Conservation (phyloP, 2,888 invertebrate genomes). For the Drosophila flavopinicola region DNA sequence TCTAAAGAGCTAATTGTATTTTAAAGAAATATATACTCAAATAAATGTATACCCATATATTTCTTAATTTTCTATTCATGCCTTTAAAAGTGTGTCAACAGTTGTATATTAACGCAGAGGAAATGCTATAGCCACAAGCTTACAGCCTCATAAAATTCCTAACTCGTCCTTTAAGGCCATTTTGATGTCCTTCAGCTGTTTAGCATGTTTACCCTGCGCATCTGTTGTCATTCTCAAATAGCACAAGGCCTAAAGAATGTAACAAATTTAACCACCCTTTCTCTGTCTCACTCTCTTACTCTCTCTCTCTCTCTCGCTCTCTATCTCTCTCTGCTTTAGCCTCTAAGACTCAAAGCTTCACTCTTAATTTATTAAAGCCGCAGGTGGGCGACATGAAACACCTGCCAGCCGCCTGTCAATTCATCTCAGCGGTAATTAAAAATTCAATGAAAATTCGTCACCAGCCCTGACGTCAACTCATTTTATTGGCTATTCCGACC, state of each 20-base stretch:
- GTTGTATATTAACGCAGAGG: not conserved
- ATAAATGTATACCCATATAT: not conserved
- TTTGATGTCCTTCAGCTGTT: conserved; percentile 35
- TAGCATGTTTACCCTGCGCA: conserved; percentile 8
- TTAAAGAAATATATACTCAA: no score
- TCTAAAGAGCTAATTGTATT: no score
- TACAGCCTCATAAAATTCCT: conserved; percentile 17
- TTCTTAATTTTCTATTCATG: not conserved
- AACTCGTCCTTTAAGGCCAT: conserved; percentile 5
- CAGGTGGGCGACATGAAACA: conserved; percentile 48
- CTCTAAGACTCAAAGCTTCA: conserved; percentile 28
- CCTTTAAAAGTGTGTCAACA: not conserved
- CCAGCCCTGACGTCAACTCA: conserved; percentile 24
- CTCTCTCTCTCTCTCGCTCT: not conserved
- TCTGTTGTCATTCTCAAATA: conserved; percentile 27
- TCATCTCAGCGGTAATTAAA: conserved; percentile 59
- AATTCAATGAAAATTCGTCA: conserved; percentile 54
- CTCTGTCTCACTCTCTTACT: not conserved
- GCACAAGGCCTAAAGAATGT: conserved; percentile 1
- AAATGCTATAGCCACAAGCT: conserved; percentile 1
- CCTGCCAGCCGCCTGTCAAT: conserved; percentile 70
- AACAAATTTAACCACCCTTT: not conserved
- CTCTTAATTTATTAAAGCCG: conserved; percentile 67
- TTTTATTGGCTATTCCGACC: conserved; percentile 28
- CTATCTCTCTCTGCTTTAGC: not conserved